Percentiles rank a stretch among this genome's conserved stretches.
phyloP scores from a whole-genome alignment of 2,113 vertebrate species.

The Otolemur garnettii region DNA sequence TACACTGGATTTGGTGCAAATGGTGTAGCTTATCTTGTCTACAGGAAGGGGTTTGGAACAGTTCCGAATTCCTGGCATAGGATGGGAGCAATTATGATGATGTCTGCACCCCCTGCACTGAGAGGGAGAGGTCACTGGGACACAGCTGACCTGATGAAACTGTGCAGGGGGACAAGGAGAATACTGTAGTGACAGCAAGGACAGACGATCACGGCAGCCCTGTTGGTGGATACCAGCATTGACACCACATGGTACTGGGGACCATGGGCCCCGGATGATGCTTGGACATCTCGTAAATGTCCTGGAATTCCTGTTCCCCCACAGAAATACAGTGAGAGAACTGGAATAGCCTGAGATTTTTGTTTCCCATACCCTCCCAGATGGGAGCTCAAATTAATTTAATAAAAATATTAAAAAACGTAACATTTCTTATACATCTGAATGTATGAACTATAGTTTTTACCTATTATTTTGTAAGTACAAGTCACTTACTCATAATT shows the following conservation, averaged over 20 bases:
- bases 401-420: slow-evolving; percentile 4
- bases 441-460: neutral
- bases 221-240: neutral
- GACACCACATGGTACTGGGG: neutral
- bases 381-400: neutral
- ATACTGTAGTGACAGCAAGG: neutral
- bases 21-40: neutral
- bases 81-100: neutral
- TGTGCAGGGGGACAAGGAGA: neutral
- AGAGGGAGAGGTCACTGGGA: neutral
- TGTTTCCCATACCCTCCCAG: neutral
- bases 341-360: neutral
- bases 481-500: neutral
- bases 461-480: neutral
- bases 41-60: neutral
- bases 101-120: too few relatives aligned
- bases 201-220: neutral
- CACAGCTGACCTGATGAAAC: neutral
- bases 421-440: neutral
- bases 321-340: neutral
- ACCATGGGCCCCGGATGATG: neutral
- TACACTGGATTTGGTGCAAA: neutral
- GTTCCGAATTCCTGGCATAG: neutral
- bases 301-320: neutral
- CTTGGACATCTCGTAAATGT: neutral